Conservation (phyloP, 2,797 vertebrate genomes). For the Pyrrhura leucotis region DNA sequence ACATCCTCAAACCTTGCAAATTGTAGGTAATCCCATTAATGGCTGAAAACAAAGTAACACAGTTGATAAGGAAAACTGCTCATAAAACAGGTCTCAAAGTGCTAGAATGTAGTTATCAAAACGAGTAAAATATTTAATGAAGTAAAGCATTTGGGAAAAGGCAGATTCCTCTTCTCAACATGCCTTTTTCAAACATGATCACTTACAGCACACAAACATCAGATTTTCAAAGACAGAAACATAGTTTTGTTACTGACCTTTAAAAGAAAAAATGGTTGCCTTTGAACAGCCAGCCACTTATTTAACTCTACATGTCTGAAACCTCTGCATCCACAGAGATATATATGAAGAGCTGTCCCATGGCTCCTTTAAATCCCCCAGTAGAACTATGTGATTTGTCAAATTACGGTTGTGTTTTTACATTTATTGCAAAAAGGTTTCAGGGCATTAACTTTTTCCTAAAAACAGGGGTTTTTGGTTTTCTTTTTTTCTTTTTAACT, state of each 20-base stretch:
- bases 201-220: background rate
- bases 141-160: background rate
- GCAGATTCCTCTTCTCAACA: background rate
- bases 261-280: background rate
- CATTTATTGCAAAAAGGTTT: background rate
- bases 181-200: background rate
- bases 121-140: background rate
- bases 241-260: background rate
- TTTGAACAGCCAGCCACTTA: background rate
- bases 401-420: background rate
- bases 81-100: background rate
- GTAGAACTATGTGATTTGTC: background rate
- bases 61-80: background rate
- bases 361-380: background rate
- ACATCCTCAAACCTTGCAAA: constrained; percentile 92
- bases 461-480: background rate
- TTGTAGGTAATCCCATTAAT: constrained; percentile 91
- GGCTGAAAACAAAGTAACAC: constrained; percentile 74
- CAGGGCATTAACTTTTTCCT: background rate
- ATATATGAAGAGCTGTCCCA: background rate
- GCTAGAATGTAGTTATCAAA: background rate
- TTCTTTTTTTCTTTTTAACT: background rate
- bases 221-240: background rate
- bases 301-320: background rate
- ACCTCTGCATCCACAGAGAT: background rate